Conservation (phyloP, 2,113 vertebrate genomes). For the Aix galericulata region DNA sequence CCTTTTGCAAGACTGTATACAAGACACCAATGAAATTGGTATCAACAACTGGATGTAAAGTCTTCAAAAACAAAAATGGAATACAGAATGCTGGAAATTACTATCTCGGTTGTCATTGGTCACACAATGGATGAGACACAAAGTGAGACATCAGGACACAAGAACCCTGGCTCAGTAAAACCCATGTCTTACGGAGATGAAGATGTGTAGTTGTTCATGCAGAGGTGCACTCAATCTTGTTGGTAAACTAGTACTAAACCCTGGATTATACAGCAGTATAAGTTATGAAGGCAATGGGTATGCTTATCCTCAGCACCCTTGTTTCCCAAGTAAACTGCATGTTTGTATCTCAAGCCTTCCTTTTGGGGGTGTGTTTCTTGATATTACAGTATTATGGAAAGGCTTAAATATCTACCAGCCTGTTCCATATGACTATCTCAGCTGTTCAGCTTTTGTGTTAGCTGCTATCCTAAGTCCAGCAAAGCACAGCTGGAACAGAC, state of each 20-base stretch:
- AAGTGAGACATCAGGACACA: neutral
- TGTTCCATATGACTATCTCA: neutral
- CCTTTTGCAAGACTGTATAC: neutral
- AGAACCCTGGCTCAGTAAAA: neutral
- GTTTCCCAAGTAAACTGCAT: neutral
- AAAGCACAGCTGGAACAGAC: neutral
- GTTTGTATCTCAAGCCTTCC: neutral
- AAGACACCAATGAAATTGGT: neutral
- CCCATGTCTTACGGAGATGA: neutral
- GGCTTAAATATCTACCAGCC: neutral
- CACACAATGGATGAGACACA: neutral
- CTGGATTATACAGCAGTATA: neutral
- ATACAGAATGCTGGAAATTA: neutral
- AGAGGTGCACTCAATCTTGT: neutral
- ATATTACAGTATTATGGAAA: neutral
- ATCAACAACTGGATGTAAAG: neutral
- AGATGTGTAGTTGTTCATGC: neutral
- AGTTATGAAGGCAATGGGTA: neutral
- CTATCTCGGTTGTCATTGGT: neutral
- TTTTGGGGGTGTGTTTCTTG: neutral
- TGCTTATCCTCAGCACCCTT: neutral
- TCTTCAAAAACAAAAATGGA: neutral
- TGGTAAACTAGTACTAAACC: neutral
- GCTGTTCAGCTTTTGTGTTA: neutral
- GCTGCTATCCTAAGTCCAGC: neutral